These are phyloP conservation scores for Chaunax sp. DNA, from an alignment of 2,797 vertebrate species.

Conservation along the genomic window DNA sequence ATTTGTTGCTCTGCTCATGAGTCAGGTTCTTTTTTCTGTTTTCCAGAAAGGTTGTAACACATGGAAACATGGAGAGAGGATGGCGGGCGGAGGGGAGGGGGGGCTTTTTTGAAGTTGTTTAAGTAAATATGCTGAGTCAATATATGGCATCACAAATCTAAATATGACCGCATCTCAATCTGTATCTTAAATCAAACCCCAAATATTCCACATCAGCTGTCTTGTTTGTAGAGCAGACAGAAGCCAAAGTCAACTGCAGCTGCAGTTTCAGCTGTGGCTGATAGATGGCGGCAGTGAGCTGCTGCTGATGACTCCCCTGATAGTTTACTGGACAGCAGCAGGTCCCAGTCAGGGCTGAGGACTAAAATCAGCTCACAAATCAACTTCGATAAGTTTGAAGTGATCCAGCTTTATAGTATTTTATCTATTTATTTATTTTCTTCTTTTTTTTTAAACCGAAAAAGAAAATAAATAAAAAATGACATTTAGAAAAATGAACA, in stretches of 20 bases:
- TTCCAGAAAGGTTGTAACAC: slow-evolving; percentile 66
- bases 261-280: slow-evolving; percentile 64
- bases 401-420: too few species aligned
- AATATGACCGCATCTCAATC: slow-evolving; percentile 61
- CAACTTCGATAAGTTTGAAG: too few species aligned
- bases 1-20: slow-evolving; percentile 71
- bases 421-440: too few species aligned
- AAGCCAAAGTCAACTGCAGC: slow-evolving; percentile 37
- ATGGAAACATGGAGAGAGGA: slow-evolving; percentile 64
- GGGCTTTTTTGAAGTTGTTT: slow-evolving; percentile 59
- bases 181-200: slow-evolving; percentile 61
- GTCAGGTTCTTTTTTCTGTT: slow-evolving; percentile 72
- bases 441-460: too few species aligned
- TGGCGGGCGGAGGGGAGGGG: neutral
- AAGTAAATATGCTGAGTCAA: slow-evolving; percentile 66
- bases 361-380: too few species aligned
- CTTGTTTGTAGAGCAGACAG: slow-evolving; percentile 15
- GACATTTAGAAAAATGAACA: too few species aligned
- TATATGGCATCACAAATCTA: slow-evolving; percentile 70
- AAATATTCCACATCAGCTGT: slow-evolving; percentile 58
- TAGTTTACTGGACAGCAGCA: neutral
- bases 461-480: too few species aligned
- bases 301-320: slow-evolving; percentile 22
- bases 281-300: slow-evolving; percentile 94
- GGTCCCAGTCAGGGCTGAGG: neutral